These are phyloP conservation scores for Corydoras sp. DNA, from an alignment of 2,113 vertebrate species.

Conservation along the genomic window DNA sequence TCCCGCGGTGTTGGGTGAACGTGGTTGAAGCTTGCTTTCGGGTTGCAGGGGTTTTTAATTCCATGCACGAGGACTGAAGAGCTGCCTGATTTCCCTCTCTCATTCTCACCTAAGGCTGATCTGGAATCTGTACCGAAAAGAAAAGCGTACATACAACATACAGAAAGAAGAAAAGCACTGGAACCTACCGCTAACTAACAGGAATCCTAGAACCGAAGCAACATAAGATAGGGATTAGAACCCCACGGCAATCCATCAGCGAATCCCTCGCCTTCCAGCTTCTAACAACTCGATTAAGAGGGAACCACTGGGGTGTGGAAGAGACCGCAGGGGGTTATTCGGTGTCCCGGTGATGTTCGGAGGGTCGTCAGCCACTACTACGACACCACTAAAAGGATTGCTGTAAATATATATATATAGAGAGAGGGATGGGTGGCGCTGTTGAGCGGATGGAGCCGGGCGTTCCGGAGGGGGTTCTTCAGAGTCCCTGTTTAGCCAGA, in stretches of 20 bases:
- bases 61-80: conserved; percentile 49
- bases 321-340: not conserved
- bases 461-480: conserved; percentile 56
- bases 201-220: conserved; percentile 17
- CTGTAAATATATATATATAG: conserved; percentile 15
- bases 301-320: conserved; percentile 1
- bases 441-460: conserved; percentile 32
- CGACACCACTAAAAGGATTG: conserved; percentile 31
- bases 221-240: conserved; percentile 19
- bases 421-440: conserved; percentile 25
- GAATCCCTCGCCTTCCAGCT: conserved; percentile 11
- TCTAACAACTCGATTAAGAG: not conserved
- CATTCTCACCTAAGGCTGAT: conserved; percentile 34
- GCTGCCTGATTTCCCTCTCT: conserved; percentile 39
- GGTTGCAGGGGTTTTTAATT: not conserved
- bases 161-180: conserved; percentile 36
- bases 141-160: conserved; percentile 15
- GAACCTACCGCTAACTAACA: conserved; percentile 34
- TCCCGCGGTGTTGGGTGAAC: not conserved
- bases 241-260: conserved; percentile 1
- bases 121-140: conserved; percentile 38
- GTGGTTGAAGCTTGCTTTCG: not conserved
- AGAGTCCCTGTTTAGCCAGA: conserved; percentile 97
- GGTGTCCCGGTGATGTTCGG: conserved; percentile 18
- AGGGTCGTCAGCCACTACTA: conserved; percentile 23